phyloP scores from a whole-genome alignment of 1,140 invertebrate species.

The Drosophila teissieri region DNA sequence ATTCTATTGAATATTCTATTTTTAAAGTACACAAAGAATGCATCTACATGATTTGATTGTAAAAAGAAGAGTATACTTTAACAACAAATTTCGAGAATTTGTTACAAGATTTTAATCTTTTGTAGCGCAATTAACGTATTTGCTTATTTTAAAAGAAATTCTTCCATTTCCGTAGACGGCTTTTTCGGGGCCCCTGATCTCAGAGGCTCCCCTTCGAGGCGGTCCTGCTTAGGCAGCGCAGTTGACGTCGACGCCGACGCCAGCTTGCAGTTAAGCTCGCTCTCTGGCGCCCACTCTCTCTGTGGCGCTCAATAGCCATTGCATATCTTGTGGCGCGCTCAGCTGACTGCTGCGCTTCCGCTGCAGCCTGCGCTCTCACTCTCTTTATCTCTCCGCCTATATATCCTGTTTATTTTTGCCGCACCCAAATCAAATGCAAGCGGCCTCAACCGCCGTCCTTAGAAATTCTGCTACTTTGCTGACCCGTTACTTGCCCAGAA shows the following conservation, averaged over 20 bases:
- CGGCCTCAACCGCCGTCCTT: slow-evolving; percentile 26
- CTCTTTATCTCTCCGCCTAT: slow-evolving; percentile 15
- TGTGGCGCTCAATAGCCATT: slow-evolving; percentile 27
- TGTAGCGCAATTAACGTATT: too few relatives aligned
- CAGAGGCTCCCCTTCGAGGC: not conserved
- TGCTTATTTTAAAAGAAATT: not conserved
- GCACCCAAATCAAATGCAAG: slow-evolving; percentile 76
- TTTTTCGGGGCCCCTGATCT: not conserved
- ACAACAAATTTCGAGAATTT: too few relatives aligned
- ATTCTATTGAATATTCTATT: too few relatives aligned
- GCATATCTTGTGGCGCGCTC: slow-evolving; percentile 69
- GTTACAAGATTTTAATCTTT: too few relatives aligned
- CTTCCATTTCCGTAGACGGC: not conserved
- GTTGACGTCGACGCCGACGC: slow-evolving; percentile 40
- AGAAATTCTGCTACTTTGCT: slow-evolving; percentile 28
- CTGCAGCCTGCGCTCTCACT: slow-evolving; percentile 38
- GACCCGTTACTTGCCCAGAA: slow-evolving; percentile 21
- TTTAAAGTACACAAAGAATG: too few relatives aligned
- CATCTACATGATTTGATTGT: too few relatives aligned
- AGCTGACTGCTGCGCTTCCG: slow-evolving; percentile 52
- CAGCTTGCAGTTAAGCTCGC: slow-evolving; percentile 47
- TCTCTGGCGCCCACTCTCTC: slow-evolving; percentile 33
- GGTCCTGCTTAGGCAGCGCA: slow-evolving; percentile 26
- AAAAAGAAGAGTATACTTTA: too few relatives aligned
- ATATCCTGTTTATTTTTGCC: slow-evolving; percentile 63